Evolutionary conservation across 1,140 invertebrate species (phyloP).

Genomic region (Neotoxoptera formosana): DNA sequence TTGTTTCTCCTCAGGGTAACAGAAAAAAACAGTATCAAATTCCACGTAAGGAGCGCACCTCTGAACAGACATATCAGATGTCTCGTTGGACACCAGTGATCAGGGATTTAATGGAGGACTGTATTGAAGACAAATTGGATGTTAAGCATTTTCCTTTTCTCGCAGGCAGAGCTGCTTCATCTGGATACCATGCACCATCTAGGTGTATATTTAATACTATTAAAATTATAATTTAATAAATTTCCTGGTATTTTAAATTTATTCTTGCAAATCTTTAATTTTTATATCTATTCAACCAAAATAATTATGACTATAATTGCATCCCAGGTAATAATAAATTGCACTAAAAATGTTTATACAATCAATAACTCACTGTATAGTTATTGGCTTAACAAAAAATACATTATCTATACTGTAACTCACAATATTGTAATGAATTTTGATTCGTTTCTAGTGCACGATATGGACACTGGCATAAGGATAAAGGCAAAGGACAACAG

Average conservation of each 20-base stretch:
- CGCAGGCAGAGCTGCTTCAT: conserved; percentile 84
- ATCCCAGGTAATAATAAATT: neutral
- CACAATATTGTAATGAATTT: neutral
- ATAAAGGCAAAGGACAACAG: conserved; percentile 82
- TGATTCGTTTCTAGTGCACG: conserved; percentile 76
- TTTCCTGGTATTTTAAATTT: neutral
- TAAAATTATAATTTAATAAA: neutral
- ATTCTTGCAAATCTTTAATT: neutral
- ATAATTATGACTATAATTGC: neutral
- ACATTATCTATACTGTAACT: neutral
- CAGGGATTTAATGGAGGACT: conserved; percentile 98
- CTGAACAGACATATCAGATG: conserved; percentile 96
- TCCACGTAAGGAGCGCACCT: conserved; percentile 92
- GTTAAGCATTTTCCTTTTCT: conserved; percentile 95
- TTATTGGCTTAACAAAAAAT: neutral
- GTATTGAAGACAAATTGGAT: conserved; percentile 97
- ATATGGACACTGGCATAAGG: conserved; percentile 99
- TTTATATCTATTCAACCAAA: neutral
- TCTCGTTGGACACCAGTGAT: conserved; percentile 98
- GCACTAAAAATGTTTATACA: neutral
- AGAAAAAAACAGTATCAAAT: conserved; percentile 86
- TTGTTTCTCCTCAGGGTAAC: conserved; percentile 71
- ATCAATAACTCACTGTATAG: neutral
- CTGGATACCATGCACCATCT: conserved; percentile 89
- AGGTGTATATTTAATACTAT: conserved; percentile 69